Conservation (phyloP, 1,140 invertebrate genomes). For the Pogonus chalceus region DNA sequence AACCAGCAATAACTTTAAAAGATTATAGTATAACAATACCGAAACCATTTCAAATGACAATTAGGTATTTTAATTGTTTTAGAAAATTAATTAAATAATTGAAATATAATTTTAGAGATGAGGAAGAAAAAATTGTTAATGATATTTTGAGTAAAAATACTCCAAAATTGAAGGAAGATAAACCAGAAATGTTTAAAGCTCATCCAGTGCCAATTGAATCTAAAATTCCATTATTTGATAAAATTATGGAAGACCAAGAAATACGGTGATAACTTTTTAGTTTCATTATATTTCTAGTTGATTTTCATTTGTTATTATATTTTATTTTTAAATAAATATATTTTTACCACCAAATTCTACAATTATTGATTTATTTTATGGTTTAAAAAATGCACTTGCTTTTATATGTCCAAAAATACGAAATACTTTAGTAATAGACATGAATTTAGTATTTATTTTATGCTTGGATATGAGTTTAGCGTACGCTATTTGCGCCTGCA, state of each 20-base stretch:
- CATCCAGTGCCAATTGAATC: slow-evolving; percentile 58
- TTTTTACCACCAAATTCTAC: too few species aligned
- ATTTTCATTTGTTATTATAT: slow-evolving; percentile 10
- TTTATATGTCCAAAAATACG: too few species aligned
- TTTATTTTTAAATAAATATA: slow-evolving; percentile 8
- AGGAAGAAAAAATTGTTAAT: slow-evolving; percentile 46
- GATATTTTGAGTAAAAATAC: slow-evolving; percentile 38
- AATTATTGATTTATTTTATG: too few species aligned
- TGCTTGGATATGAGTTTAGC: too few species aligned
- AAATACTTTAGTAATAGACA: too few species aligned
- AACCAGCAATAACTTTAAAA: slow-evolving; percentile 29
- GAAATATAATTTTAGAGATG: slow-evolving; percentile 41
- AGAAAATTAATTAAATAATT: slow-evolving; percentile 1
- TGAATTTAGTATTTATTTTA: too few species aligned
- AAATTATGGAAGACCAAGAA: slow-evolving; percentile 57
- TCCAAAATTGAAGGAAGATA: slow-evolving; percentile 37
- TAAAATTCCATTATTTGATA: slow-evolving; percentile 55
- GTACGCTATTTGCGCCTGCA: too few species aligned
- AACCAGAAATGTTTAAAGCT: slow-evolving; percentile 40
- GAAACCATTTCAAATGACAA: slow-evolving; percentile 55
- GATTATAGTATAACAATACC: slow-evolving; percentile 44
- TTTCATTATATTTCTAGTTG: slow-evolving; percentile 8
- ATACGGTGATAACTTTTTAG: slow-evolving; percentile 42
- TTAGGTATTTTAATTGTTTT: slow-evolving; percentile 38
- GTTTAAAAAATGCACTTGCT: too few species aligned